A percentile compares a stretch with the other conserved stretches of the same genome.
Conservation (phyloP, 1,140 invertebrate species). For the Bacillus rossius region DNA sequence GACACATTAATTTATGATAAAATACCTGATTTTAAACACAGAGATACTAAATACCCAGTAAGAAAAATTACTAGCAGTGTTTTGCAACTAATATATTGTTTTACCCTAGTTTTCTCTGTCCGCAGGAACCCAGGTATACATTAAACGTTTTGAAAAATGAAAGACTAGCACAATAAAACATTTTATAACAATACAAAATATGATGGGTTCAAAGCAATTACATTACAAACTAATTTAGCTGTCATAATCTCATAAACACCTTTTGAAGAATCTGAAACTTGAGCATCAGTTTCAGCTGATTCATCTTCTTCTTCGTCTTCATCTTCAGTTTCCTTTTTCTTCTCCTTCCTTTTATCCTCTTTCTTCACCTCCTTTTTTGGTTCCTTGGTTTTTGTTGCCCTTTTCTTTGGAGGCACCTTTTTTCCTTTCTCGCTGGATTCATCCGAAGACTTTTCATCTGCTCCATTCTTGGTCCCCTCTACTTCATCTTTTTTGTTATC, state of each 20-base stretch:
- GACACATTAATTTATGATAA: no score
- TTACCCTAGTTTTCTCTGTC: no score
- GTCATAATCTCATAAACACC: no score
- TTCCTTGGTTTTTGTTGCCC: slow-evolving; percentile 17
- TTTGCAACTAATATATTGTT: no score
- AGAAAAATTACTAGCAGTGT: no score
- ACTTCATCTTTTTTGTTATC: background rate
- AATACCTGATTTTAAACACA: no score
- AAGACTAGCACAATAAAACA: no score
- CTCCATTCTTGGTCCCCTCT: background rate
- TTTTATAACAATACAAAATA: no score
- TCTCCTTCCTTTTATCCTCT: slow-evolving; percentile 41
- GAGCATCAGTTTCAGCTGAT: slow-evolving; percentile 33
- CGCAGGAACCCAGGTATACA: no score
- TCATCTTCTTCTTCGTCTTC: slow-evolving; percentile 41
- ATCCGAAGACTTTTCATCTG: background rate
- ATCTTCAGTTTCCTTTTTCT: slow-evolving; percentile 43
- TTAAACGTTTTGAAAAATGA: slow-evolving; percentile 1
- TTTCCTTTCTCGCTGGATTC: slow-evolving; percentile 12
- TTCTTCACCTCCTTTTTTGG: slow-evolving; percentile 34
- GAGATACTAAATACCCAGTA: no score
- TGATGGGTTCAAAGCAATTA: no score
- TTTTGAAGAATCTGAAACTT: slow-evolving; percentile 21
- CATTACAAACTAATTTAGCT: no score
- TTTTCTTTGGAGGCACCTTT: slow-evolving; percentile 39